Conservation (phyloP, 2,797 vertebrate genomes). For the Melanotaenia nigrans region DNA sequence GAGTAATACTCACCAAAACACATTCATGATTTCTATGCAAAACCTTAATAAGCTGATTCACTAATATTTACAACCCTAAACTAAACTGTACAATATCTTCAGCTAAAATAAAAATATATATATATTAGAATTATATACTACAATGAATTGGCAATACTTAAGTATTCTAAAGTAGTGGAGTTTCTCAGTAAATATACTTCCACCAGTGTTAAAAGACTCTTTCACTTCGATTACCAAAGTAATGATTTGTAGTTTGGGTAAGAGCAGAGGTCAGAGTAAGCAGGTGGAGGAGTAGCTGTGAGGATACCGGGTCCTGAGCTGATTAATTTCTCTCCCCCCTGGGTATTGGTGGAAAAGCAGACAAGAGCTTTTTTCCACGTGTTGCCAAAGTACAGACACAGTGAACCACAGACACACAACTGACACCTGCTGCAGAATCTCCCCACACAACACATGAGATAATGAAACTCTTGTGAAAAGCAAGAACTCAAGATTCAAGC, state of each 20-base stretch:
- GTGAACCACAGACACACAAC: conserved; percentile 49
- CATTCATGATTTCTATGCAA: too few species aligned
- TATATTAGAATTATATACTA: too few species aligned
- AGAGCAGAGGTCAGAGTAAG: conserved; percentile 60
- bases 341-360: conserved; percentile 60
- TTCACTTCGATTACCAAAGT: conserved; percentile 32
- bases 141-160: too few species aligned
- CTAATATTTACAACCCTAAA: too few species aligned
- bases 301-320: conserved; percentile 70
- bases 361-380: conserved; percentile 67
- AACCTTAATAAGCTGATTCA: too few species aligned
- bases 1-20: too few species aligned
- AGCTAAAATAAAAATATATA: too few species aligned
- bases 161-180: not conserved
- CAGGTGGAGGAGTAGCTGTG: conserved; percentile 31
- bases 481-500: conserved; percentile 6
- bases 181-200: not conserved
- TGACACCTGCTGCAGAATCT: conserved; percentile 47
- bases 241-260: conserved; percentile 19
- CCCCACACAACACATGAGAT: conserved; percentile 64
- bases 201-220: not conserved
- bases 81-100: too few species aligned
- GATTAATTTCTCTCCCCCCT: conserved; percentile 73
- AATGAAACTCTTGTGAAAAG: conserved; percentile 60
- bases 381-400: conserved; percentile 65